Evolutionary conservation across 2,888 invertebrate genomes (phyloP).

Genomic region (Acanthosoma haemorrhoidale): DNA sequence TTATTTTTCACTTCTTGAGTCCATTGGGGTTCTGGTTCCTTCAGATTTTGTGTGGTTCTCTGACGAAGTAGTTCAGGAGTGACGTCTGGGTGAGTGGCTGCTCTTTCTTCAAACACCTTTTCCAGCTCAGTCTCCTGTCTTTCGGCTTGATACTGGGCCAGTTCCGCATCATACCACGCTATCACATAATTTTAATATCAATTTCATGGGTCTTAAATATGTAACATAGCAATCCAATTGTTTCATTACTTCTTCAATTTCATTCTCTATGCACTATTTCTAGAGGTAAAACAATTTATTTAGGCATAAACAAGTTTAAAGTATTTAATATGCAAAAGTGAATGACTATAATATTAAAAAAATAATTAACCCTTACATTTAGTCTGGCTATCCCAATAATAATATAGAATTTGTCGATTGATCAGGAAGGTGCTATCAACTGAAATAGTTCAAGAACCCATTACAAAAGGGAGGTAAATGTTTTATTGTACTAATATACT

Average conservation of each 20-base stretch:
- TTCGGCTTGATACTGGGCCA: conserved; percentile 75
- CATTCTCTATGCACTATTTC: too few species aligned
- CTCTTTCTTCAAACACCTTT: conserved; percentile 80
- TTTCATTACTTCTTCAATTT: too few species aligned
- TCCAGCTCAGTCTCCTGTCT: conserved; percentile 79
- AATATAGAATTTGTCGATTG: too few species aligned
- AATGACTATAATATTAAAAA: too few species aligned
- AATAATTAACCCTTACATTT: too few species aligned
- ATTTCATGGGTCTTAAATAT: too few species aligned
- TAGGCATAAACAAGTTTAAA: too few species aligned
- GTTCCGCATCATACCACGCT: conserved; percentile 91
- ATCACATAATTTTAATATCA: not conserved
- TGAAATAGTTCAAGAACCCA: not conserved
- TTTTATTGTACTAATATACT: not conserved
- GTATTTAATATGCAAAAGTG: too few species aligned
- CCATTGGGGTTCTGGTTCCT: conserved; percentile 77
- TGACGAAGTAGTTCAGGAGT: conserved; percentile 53
- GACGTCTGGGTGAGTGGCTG: conserved; percentile 57
- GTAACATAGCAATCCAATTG: too few species aligned
- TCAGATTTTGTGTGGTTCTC: conserved; percentile 53
- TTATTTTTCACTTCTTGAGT: conserved; percentile 74
- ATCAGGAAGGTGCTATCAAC: not conserved
- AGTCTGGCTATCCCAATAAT: not conserved
- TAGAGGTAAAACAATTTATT: too few species aligned
- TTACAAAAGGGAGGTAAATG: not conserved